Base-by-base conservation (phyloP, 2,113 vertebrate genomes). In the Oplegnathus fasciatus region DNA sequence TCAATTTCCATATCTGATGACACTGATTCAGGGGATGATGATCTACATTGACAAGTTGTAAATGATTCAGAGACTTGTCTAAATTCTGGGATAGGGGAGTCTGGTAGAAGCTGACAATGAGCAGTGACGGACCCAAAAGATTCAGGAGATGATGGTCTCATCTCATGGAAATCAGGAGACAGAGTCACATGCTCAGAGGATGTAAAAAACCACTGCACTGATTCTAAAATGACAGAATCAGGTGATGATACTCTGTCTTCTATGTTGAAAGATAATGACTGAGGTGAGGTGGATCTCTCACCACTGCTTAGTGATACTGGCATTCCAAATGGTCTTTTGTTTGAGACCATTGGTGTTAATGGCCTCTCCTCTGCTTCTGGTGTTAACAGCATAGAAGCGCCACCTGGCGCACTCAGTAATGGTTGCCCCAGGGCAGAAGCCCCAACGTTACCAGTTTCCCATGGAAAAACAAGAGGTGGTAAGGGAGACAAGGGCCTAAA, bases 401-500 rank as follows among this genome's bases (percentile, higher is more conserved):
- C 77, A 18, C n/a, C 66, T 73, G 73, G n/a, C 2, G 20, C 58
- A 74, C 65, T 70, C 2, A 85, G 42, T 40, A 84, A 78, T 42
- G 50, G 7, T 32, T 80, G 77, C 1, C 46, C 75, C 5, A 54
- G 60, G 15, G 34, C 17, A 30, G 60, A 60, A 67, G 61, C 6
- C 14, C 17, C 48, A 30, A 9, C 44, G 54, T 75, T 50, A 40
- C 13, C 30, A 46, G 52, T 80, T 80, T 94, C 91, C 90, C 90
- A 93, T n/a, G 72, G 69, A 65, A 86, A 50, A 60, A 91, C 64
- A 66, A 86, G 67, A 10, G 92, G 93, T 44, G 91, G 93, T 5
- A 95, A 88, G 9, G 92, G 94, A 65, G 92, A 93, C 66, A 92
- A 86, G 2, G 92, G 92, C 50, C 92, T 92, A 67, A 85, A 93